These are phyloP conservation scores for Diorhabda carinulata DNA, from an alignment of 1,140 invertebrate genomes.

Conservation along the genomic window DNA sequence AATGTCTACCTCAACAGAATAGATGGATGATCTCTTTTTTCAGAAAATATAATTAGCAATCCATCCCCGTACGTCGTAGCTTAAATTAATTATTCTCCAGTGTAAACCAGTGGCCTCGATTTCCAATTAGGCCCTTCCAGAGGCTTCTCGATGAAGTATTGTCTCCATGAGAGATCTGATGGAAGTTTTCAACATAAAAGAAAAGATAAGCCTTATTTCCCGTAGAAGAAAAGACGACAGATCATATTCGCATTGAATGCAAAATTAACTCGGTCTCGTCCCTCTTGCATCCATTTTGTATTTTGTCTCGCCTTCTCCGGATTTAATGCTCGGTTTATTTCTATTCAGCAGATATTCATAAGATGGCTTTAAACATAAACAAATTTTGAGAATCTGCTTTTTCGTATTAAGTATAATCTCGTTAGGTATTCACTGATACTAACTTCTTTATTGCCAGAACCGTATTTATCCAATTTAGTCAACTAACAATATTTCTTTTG, in stretches of 20 bases:
- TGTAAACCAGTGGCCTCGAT: constrained; percentile 22
- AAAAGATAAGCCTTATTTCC: constrained; percentile 36
- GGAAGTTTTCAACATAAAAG: constrained; percentile 35
- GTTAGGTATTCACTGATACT: too few species aligned
- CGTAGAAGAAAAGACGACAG: constrained; percentile 37
- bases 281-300: constrained; percentile 22
- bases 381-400: constrained; percentile 35
- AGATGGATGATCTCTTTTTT: constrained; percentile 7
- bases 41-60: constrained; percentile 2
- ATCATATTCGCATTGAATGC: constrained; percentile 40
- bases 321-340: constrained; percentile 42
- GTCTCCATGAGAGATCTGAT: constrained; percentile 35
- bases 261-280: constrained; percentile 36
- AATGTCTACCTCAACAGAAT: too few species aligned
- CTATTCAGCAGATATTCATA: constrained; percentile 33
- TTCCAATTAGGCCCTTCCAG: constrained; percentile 37
- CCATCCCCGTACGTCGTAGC: constrained; percentile 11
- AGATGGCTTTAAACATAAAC: constrained; percentile 40
- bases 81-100: constrained; percentile 18
- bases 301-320: constrained; percentile 36
- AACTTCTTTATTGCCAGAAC: too few species aligned
- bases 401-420: constrained; percentile 26
- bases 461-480: too few species aligned
- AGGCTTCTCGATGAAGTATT: constrained; percentile 37
- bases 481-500: too few species aligned